Base-by-base conservation (phyloP, 1,140 invertebrate species). In the Tribolium madens region DNA sequence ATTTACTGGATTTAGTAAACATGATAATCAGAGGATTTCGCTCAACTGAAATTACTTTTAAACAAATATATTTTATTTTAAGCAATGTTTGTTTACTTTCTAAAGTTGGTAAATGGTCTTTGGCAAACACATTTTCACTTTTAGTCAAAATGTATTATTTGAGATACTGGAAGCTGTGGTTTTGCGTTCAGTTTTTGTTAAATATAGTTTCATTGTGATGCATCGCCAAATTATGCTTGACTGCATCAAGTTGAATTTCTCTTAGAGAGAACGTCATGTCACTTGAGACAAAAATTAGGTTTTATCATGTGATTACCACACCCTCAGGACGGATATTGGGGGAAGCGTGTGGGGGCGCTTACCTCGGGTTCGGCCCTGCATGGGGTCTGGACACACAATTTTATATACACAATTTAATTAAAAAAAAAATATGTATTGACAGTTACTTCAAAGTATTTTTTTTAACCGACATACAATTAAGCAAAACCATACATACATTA, bases 31-130 rank as follows among this genome's bases (percentile, higher is more conserved):
- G 6, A 14, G 48, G 6, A 50, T 7, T 50, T 0, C 15, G 26
- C n/a, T 4, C n/a, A 18, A 13, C 57, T 26, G 6, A 15, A 15
- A 64, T 33, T 64, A 33, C 57, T 33, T 2, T 64, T 33, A 33
- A 64, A 26, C 14, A 64, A 64, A 64, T 15, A 64, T 33, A 64
- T 33, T 64, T 64, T 64, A 64, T 64, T 33, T 31, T n/a, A 33
- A 14, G 13, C 14, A 64, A 9, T 64, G 57, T 64, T 14, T 26
- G 9, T 33, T 64, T 42, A 3, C 26, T 31, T 64, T 64, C 18
- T 64, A 12, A 33, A 33, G 21, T 64, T 64, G 57, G 31, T 64
- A 64, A 64, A 10, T 64, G 21, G 10, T 26, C 57, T 64, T 64
- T 10, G 57, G 57, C 57, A 10, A 57, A 33, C 7, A 57, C 13